Evolutionary conservation across 1,140 invertebrate species (phyloP).

Genomic region (Drosophila nannoptera): DNA sequence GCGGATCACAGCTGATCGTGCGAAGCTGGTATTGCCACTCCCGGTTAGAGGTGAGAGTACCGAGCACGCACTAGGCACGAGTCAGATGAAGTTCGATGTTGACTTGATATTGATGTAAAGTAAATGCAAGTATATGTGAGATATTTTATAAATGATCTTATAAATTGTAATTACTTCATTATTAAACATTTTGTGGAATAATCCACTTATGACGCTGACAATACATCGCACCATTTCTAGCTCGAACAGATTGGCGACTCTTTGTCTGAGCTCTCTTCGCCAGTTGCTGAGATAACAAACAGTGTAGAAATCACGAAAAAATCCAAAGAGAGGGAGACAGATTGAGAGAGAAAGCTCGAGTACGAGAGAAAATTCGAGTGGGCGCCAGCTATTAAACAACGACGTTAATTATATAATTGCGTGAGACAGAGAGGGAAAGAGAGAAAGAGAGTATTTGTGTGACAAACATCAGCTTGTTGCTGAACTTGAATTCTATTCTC

Average conservation of each 20-base stretch:
- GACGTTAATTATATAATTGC: conserved; percentile 48
- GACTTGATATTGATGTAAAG: too few relatives aligned
- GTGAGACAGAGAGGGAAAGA: background rate
- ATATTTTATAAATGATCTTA: too few relatives aligned
- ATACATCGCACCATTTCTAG: background rate
- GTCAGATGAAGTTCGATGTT: background rate
- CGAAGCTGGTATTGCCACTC: conserved; percentile 15
- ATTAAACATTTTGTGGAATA: too few relatives aligned
- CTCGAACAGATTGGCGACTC: conserved; percentile 34
- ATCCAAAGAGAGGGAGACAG: too few relatives aligned
- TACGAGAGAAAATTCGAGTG: background rate
- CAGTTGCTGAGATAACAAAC: conserved; percentile 35
- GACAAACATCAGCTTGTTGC: background rate
- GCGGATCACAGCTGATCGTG: conserved; percentile 15
- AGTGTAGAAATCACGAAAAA: background rate
- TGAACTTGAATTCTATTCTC: conserved; percentile 1
- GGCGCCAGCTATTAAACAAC: conserved; percentile 18
- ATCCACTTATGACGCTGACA: background rate
- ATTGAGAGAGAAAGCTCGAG: too few relatives aligned
- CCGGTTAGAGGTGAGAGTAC: background rate
- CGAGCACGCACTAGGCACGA: background rate
- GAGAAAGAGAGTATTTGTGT: background rate
- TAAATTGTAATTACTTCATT: too few relatives aligned
- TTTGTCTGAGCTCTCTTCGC: conserved; percentile 31
- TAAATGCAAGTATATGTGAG: too few relatives aligned